Evolutionary conservation across 2,113 vertebrate genomes (phyloP), one percentile per base, ranked within the genome.

Genomic region (Gavialis gangeticus): DNA sequence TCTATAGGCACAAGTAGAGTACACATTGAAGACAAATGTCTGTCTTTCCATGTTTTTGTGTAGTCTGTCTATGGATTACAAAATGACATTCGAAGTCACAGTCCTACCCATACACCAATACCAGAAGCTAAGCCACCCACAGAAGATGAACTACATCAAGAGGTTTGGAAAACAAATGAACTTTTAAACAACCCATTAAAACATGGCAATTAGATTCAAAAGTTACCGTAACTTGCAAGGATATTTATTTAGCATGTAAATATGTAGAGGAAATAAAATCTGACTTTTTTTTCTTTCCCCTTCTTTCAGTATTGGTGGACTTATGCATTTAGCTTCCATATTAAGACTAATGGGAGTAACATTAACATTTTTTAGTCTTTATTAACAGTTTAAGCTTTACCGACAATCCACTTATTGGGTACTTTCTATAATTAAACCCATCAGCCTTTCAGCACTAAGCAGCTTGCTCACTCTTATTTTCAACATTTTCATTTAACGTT

Each of bases 61-160:
- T 30, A 99, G 99, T 99, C 99, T 94, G 99, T 99, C 96, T 99
- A 99, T 87, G 99, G 99, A 96, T 98, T 99, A 97, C 99, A 99
- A 98, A 99, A 99, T 4, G 99, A 99, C 73, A 98, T 99, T 94
- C 98, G 99, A 95, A 99, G 99, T 96, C 99, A 99, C 97, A 99
- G 99, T 95, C 99, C 99, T 17, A 99, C 99, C 82, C 99, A 99
- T 98, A 98, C 98, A 19, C 99, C 99, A 19, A 98, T 97, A 81
- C 98, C 99, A 59, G 99, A 99, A 98, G 98, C 97, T 91, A 99
- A 99, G 96, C 99, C 99, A 95, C 99, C 99, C 8, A 99, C 99
- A 92, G 98, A 98, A 98, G 99, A 99, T 67, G 99, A 99, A 95
- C 98, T 99, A 87, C 99, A 98, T 56, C 98, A 99, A 96, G 99